Evolutionary conservation across 2,113 vertebrate genomes (phyloP).

Genomic region (Polypterus senegalus): DNA sequence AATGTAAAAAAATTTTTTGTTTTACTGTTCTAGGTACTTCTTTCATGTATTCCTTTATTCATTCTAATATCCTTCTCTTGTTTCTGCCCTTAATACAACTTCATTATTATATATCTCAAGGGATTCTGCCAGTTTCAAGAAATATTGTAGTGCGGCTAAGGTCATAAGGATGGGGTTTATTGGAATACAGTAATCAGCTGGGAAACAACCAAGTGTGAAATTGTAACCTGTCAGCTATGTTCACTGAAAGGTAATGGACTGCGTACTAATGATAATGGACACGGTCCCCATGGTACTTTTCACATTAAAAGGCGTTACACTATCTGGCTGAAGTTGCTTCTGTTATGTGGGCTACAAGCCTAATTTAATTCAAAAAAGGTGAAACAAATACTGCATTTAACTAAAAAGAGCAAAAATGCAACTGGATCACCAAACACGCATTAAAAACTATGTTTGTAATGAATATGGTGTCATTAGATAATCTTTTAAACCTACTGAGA

Average conservation of each 20-base stretch:
- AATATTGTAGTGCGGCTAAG: background rate
- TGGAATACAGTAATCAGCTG: constrained; percentile 13
- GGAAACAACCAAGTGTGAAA: constrained; percentile 37
- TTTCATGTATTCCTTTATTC: no score
- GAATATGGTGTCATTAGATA: no score
- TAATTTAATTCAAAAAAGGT: constrained; percentile 10
- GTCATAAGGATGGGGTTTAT: constrained; percentile 14
- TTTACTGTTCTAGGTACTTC: no score
- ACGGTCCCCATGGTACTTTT: constrained; percentile 3
- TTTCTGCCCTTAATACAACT: constrained; percentile 14
- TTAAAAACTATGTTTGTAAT: no score
- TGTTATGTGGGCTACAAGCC: constrained; percentile 1
- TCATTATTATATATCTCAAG: constrained; percentile 8
- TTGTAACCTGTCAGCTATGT: constrained; percentile 21
- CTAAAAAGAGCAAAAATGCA: no score
- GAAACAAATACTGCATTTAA: no score
- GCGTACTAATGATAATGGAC: constrained; percentile 29
- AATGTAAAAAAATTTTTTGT: no score
- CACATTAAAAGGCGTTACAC: constrained; percentile 13
- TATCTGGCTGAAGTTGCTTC: constrained; percentile 10
- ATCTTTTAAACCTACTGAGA: no score
- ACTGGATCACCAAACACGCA: no score
- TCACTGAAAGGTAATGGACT: constrained; percentile 23
- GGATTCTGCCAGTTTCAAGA: constrained; percentile 10
- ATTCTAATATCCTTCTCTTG: background rate